phyloP scores from a whole-genome alignment of 2,113 vertebrate species.

The Pavo muticus region DNA sequence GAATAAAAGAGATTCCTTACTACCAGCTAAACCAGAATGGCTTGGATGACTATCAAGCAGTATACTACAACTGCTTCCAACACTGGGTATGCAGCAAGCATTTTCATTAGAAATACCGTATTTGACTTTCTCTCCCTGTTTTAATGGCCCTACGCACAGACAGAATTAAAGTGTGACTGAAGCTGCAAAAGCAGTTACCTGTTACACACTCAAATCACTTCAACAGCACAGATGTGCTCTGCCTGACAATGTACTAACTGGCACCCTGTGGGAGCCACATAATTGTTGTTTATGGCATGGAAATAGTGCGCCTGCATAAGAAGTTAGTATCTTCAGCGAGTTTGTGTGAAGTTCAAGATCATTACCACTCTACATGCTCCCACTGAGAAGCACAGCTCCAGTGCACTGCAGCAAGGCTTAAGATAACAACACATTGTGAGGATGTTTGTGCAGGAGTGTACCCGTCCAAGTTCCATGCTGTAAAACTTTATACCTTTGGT shows the following conservation, averaged over 20 bases:
- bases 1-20: background rate
- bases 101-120: background rate
- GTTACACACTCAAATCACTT: background rate
- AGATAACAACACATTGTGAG: background rate
- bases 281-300: background rate
- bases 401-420: fast-evolving
- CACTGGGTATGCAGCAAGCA: background rate
- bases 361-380: background rate
- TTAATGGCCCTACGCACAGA: background rate
- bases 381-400: fast-evolving
- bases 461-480: background rate
- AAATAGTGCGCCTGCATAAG: background rate
- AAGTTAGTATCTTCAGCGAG: background rate
- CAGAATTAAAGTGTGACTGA: background rate
- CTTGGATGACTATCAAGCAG: background rate
- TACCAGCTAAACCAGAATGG: slow-evolving; percentile 29
- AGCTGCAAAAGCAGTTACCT: background rate
- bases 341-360: slow-evolving; percentile 9
- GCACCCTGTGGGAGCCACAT: background rate
- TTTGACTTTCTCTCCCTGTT: background rate
- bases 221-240: background rate
- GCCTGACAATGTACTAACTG: background rate
- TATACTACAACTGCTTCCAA: background rate
- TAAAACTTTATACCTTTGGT: background rate
- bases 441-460: background rate